phyloP scores from a whole-genome alignment of 2,113 vertebrate genomes.

The Motacilla alba region DNA sequence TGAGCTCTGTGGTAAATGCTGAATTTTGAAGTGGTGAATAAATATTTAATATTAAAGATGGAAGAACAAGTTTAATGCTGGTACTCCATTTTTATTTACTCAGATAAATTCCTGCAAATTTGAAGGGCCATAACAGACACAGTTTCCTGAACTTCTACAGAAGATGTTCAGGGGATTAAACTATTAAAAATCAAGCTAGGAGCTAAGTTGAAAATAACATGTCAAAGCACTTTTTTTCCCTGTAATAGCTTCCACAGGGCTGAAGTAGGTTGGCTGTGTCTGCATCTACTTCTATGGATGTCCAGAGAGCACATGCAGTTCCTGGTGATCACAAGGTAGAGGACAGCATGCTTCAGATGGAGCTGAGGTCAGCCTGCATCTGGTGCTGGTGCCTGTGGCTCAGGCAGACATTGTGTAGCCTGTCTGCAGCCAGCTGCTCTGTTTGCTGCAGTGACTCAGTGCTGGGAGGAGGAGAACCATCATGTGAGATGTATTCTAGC shows the following conservation, averaged over 20 bases:
- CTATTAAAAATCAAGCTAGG: neutral
- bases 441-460: conserved; percentile 1
- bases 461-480: conserved; percentile 36
- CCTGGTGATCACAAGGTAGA: neutral
- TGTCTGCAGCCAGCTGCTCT: conserved; percentile 29
- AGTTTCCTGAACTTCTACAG: neutral
- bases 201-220: neutral
- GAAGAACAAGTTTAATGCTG: neutral
- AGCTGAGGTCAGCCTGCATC: conserved; percentile 14
- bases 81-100: neutral
- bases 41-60: neutral
- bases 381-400: neutral
- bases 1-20: neutral
- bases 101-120: neutral
- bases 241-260: neutral
- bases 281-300: neutral
- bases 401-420: neutral
- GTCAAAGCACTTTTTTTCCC: neutral
- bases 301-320: neutral
- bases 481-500: conserved; percentile 42
- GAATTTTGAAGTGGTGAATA: neutral
- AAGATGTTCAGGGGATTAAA: neutral
- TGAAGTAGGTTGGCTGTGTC: neutral
- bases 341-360: neutral
- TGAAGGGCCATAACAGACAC: neutral